Conservation (phyloP, 2,113 vertebrate genomes). For the Mobula birostris region DNA sequence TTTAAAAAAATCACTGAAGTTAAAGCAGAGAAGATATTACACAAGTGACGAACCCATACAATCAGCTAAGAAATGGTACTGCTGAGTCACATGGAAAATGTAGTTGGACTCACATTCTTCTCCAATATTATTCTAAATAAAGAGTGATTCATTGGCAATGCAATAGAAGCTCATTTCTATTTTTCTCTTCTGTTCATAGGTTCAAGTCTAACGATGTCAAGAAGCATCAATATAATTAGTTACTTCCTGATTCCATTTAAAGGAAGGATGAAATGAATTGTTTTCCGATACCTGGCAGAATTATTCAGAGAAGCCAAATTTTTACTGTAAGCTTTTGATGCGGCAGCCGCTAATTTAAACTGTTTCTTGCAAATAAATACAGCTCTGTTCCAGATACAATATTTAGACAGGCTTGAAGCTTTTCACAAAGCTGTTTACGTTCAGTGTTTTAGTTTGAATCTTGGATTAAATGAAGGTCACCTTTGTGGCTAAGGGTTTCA, state of each 20-base stretch:
- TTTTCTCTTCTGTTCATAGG: background rate
- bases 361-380: background rate
- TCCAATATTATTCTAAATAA: background rate
- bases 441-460: background rate
- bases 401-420: background rate
- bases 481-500: background rate
- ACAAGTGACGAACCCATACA: background rate
- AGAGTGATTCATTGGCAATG: background rate
- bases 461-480: constrained; percentile 27
- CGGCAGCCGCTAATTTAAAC: background rate
- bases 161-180: background rate
- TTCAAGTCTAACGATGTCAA: constrained; percentile 16
- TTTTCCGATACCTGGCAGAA: background rate
- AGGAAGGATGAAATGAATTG: background rate
- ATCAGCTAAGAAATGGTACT: background rate
- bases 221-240: background rate
- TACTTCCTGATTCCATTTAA: background rate
- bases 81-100: background rate
- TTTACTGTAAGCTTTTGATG: background rate
- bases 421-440: background rate
- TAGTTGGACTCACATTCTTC: background rate
- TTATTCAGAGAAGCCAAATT: background rate
- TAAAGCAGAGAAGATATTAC: background rate
- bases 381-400: background rate
- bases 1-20: background rate